Evolutionary conservation across 2,888 invertebrate species (phyloP).

Genomic region (Tupiocoris notatus): DNA sequence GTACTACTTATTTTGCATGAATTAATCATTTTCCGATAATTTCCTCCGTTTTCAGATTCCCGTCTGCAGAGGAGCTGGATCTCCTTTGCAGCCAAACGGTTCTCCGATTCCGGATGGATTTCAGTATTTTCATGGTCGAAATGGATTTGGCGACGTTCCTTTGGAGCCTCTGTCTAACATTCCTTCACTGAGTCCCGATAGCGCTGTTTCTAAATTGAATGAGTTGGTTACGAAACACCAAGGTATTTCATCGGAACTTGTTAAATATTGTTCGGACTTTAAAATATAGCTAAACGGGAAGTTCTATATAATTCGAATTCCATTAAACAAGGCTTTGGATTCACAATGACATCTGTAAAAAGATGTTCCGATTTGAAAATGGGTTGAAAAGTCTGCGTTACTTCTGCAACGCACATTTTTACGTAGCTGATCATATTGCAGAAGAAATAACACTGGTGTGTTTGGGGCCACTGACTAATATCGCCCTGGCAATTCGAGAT

Average conservation of each 20-base stretch:
- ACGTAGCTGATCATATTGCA: no score
- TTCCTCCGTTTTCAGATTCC: constrained; percentile 67
- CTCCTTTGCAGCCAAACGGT: constrained; percentile 32
- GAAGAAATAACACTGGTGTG: constrained; percentile 58
- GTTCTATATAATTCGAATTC: no score
- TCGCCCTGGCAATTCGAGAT: constrained; percentile 70
- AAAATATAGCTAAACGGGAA: no score
- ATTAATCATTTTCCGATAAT: no score
- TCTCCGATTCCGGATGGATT: constrained; percentile 8
- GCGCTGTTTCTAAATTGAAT: constrained; percentile 44
- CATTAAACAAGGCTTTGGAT: no score
- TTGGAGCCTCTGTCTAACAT: constrained; percentile 41
- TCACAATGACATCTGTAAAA: no score
- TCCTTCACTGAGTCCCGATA: constrained; percentile 39
- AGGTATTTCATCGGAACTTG: no score
- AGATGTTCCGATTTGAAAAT: no score
- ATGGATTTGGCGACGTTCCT: constrained; percentile 47
- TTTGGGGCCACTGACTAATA: constrained; percentile 75
- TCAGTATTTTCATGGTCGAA: constrained; percentile 43
- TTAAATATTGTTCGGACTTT: no score
- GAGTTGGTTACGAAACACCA: constrained; percentile 40
- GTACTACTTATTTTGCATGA: no score
- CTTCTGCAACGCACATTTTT: no score
- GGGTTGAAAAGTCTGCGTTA: no score
- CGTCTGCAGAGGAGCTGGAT: constrained; percentile 63